These are phyloP conservation scores for Bombus picipes DNA, from an alignment of 1,140 invertebrate genomes.

Conservation along the genomic window DNA sequence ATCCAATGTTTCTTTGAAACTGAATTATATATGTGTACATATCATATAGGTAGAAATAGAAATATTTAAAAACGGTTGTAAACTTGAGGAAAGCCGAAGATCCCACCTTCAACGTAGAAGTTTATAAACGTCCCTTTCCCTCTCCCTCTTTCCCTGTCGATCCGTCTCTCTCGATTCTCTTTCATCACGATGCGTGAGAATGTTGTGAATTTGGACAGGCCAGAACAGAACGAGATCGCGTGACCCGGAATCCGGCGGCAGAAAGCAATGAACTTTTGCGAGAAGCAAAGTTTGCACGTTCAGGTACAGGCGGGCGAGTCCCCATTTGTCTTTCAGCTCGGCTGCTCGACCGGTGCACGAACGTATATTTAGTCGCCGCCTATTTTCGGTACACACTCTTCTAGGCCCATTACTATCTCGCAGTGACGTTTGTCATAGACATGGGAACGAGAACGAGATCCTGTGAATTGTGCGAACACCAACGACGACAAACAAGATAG, in stretches of 20 bases:
- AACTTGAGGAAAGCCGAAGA: too few species aligned
- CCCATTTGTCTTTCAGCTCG: constrained; percentile 50
- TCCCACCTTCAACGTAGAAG: too few species aligned
- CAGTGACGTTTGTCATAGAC: constrained; percentile 50
- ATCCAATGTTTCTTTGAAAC: too few species aligned
- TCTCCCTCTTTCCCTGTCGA: too few species aligned
- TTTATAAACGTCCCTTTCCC: too few species aligned
- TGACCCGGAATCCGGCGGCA: constrained; percentile 45
- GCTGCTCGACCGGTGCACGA: constrained; percentile 40
- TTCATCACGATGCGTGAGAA: constrained; percentile 7
- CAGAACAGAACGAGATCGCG: constrained; percentile 8
- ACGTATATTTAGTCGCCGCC: constrained; percentile 49
- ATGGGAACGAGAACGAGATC: constrained; percentile 17
- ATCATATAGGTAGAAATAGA: too few species aligned
- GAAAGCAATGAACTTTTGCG: constrained; percentile 57
- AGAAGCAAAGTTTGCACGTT: constrained; percentile 45
- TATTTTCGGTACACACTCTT: constrained; percentile 41
- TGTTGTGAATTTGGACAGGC: constrained; percentile 35
- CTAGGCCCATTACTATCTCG: constrained; percentile 35
- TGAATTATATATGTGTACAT: fast-evolving
- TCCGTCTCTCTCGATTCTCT: neutral
- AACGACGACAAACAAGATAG: neutral
- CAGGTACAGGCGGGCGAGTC: constrained; percentile 46
- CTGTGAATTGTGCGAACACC: constrained; percentile 41
- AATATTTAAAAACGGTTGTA: too few species aligned